A percentile compares a stretch with the other conserved stretches of the same genome.
Conservation (phyloP, 2,888 invertebrate genomes). For the Amphipoea lucens region DNA sequence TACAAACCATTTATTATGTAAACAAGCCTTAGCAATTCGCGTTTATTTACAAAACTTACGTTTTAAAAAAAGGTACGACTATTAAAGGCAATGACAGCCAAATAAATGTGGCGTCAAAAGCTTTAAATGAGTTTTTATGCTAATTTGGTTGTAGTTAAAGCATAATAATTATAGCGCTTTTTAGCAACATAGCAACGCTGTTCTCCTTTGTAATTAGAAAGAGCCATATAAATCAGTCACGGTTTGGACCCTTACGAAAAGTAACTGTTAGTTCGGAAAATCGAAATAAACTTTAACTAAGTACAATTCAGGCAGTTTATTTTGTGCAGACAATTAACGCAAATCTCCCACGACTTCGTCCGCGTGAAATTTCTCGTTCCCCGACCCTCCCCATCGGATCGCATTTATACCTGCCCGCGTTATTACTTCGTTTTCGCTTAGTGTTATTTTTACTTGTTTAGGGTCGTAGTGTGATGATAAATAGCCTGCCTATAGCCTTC, state of each 20-base stretch:
- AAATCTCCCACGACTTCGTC: too few species aligned
- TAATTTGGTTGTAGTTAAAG: slow-evolving; percentile 33
- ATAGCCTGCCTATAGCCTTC: too few species aligned
- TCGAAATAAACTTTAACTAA: background rate
- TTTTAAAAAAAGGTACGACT: slow-evolving; percentile 23
- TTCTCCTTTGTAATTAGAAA: slow-evolving; percentile 32
- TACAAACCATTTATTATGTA: slow-evolving; percentile 1
- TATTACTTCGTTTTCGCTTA: too few species aligned
- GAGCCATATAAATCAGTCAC: slow-evolving; percentile 43
- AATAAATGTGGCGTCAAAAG: slow-evolving; percentile 63
- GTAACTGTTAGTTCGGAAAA: slow-evolving; percentile 31
- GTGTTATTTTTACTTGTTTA: too few species aligned
- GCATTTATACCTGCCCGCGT: too few species aligned
- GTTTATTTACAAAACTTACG: background rate
- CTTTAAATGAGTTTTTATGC: slow-evolving; percentile 53
- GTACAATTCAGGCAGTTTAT: background rate
- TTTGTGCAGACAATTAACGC: background rate
- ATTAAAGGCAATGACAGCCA: slow-evolving; percentile 37
- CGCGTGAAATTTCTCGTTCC: too few species aligned
- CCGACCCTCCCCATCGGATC: too few species aligned
- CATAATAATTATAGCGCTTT: slow-evolving; percentile 28
- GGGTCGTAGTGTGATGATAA: too few species aligned
- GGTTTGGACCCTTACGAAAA: slow-evolving; percentile 42
- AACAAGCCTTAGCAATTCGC: slow-evolving; percentile 23
- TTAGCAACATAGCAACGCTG: slow-evolving; percentile 12